Conservation (phyloP, 2,888 invertebrate genomes). For the Ophraella communa region DNA sequence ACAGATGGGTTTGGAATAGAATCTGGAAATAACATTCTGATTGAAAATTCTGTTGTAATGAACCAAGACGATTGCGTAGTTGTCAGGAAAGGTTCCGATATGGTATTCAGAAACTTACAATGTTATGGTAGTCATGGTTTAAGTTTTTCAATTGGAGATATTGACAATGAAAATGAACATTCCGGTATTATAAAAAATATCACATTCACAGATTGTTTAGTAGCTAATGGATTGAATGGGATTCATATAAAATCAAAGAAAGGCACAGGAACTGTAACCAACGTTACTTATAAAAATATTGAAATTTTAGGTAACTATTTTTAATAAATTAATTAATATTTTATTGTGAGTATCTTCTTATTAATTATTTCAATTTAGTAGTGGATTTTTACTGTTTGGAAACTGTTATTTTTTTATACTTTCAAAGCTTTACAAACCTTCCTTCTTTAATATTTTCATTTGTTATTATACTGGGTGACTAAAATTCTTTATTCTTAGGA, state of each 20-base stretch:
- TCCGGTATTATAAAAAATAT: constrained; percentile 8
- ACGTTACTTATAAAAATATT: constrained; percentile 23
- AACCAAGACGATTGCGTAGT: constrained; percentile 31
- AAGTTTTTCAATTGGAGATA: constrained; percentile 22
- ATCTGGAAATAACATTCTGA: constrained; percentile 15
- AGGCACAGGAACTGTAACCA: constrained; percentile 12
- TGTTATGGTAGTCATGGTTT: constrained; percentile 27
- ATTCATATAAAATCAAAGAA: constrained; percentile 26
- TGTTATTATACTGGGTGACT: too few relatives aligned
- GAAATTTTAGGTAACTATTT: constrained; percentile 16
- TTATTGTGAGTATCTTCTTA: too few relatives aligned
- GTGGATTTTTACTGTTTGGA: too few relatives aligned
- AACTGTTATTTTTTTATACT: too few relatives aligned
- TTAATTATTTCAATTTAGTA: too few relatives aligned
- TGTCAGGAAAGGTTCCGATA: constrained; percentile 5
- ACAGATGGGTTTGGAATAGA: constrained; percentile 29
- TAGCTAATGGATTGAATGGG: constrained; percentile 18
- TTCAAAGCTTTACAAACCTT: too few relatives aligned
- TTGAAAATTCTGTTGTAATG: constrained; percentile 18
- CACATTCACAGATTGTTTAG: constrained; percentile 16
- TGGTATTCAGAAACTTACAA: constrained; percentile 14
- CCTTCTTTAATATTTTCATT: too few relatives aligned
- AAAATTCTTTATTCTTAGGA: not conserved
- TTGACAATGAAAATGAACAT: not conserved
- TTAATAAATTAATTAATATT: too few relatives aligned